phyloP scores from a whole-genome alignment of 2,888 invertebrate species.

The Prenolepis imparis region DNA sequence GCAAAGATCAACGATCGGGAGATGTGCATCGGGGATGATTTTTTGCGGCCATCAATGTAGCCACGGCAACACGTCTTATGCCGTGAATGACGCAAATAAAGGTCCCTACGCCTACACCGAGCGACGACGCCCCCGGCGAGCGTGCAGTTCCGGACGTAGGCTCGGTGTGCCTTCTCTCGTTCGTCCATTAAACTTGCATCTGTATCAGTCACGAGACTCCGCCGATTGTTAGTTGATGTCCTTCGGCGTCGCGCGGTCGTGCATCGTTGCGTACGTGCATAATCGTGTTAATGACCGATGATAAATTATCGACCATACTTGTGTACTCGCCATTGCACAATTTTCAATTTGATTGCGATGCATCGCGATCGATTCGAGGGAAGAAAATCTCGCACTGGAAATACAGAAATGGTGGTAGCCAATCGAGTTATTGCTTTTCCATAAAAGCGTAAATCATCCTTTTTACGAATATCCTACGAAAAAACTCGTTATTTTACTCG shows the following conservation, averaged over 20 bases:
- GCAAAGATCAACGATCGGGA: slow-evolving; percentile 62
- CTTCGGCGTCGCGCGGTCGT: slow-evolving; percentile 16
- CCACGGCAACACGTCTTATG: slow-evolving; percentile 41
- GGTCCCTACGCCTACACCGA: slow-evolving; percentile 42
- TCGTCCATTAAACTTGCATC: slow-evolving; percentile 68
- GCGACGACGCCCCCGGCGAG: slow-evolving; percentile 28
- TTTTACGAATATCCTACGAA: too few relatives aligned
- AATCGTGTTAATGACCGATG: slow-evolving; percentile 20
- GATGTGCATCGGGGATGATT: slow-evolving; percentile 14
- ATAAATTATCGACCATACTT: slow-evolving; percentile 29
- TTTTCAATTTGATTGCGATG: slow-evolving; percentile 45
- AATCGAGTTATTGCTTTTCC: background rate
- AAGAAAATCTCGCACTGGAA: background rate
- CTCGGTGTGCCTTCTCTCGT: slow-evolving; percentile 50
- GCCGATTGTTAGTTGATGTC: slow-evolving; percentile 55
- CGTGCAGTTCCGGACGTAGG: slow-evolving; percentile 29
- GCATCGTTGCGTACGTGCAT: background rate
- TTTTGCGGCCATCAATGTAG: slow-evolving; percentile 21
- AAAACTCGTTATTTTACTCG: too few relatives aligned
- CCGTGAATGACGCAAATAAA: slow-evolving; percentile 58
- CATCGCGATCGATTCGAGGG: background rate
- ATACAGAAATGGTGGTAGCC: background rate
- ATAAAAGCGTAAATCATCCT: too few relatives aligned
- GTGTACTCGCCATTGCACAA: slow-evolving; percentile 20
- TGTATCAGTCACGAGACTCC: slow-evolving; percentile 72